Percentiles rank a stretch among this genome's conserved stretches.
Conservation (phyloP, 2,113 vertebrate species). For the Scytalopus superciliaris region DNA sequence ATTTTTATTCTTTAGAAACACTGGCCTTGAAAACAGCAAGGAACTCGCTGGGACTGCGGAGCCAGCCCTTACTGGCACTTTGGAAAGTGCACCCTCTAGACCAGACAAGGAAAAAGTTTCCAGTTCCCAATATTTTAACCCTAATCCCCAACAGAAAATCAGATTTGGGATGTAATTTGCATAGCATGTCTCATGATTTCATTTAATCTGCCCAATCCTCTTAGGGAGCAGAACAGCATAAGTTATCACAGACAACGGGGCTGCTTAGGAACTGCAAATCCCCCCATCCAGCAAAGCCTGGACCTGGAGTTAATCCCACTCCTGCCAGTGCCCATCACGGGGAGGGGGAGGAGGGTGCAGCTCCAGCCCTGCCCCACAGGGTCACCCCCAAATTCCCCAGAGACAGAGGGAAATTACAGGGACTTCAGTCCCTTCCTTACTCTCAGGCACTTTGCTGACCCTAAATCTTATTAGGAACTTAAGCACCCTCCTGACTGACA, state of each 20-base stretch:
- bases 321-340: not conserved
- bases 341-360: not conserved
- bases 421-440: not conserved
- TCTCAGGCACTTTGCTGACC: not conserved
- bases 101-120: not conserved
- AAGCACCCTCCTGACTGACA: accelerated
- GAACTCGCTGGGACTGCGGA: not conserved
- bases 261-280: slow-evolving; percentile 73
- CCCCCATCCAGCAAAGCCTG: slow-evolving; percentile 40
- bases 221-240: slow-evolving; percentile 74
- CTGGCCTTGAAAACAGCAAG: accelerated
- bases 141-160: slow-evolving; percentile 67
- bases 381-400: not conserved
- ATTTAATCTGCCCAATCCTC: slow-evolving; percentile 82
- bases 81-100: not conserved
- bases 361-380: not conserved
- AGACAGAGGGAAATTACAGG: not conserved
- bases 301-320: not conserved
- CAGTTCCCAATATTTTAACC: not conserved
- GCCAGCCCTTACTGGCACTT: accelerated
- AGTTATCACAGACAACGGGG: slow-evolving; percentile 76
- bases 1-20: not conserved
- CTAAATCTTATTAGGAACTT: accelerated
- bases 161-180: slow-evolving; percentile 86
- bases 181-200: slow-evolving; percentile 84